Conservation (phyloP, 2,888 invertebrate species). For the Ptychoptera albimana region DNA sequence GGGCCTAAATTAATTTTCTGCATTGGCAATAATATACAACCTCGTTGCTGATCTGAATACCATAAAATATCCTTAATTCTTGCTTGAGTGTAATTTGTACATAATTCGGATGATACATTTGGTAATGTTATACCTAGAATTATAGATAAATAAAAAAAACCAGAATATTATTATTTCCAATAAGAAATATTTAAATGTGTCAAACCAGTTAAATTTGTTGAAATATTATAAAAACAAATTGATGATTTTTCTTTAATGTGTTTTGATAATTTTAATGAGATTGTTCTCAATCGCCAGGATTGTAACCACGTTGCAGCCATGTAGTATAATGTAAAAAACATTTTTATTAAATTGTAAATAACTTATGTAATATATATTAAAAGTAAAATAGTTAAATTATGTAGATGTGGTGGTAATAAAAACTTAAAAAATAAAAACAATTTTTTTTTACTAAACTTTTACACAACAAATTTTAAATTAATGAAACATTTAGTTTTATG, state of each 20-base stretch:
- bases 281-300: slow-evolving; percentile 57
- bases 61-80: slow-evolving; percentile 29
- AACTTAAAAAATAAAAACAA: not conserved
- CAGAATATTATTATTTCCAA: not conserved
- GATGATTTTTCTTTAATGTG: slow-evolving; percentile 40
- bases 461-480: not conserved
- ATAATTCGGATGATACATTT: slow-evolving; percentile 26
- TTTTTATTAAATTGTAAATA: slow-evolving; percentile 22
- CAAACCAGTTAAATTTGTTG: slow-evolving; percentile 27
- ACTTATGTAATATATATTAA: not conserved
- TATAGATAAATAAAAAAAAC: slow-evolving; percentile 3
- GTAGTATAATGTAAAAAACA: slow-evolving; percentile 69
- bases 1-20: slow-evolving; percentile 33
- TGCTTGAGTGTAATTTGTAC: slow-evolving; percentile 24
- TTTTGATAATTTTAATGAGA: slow-evolving; percentile 49
- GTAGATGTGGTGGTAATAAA: not conserved
- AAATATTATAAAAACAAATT: slow-evolving; percentile 43
- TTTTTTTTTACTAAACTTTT: not conserved
- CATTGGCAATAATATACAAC: slow-evolving; percentile 27
- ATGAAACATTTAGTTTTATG: not conserved
- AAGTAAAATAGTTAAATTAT: not conserved
- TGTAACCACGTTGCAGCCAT: slow-evolving; percentile 70
- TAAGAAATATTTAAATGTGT: not conserved
- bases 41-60: slow-evolving; percentile 25
- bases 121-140: slow-evolving; percentile 6